Base-by-base conservation (phyloP, 1,140 invertebrate species). In the Diachasmimorpha longicaudata region DNA sequence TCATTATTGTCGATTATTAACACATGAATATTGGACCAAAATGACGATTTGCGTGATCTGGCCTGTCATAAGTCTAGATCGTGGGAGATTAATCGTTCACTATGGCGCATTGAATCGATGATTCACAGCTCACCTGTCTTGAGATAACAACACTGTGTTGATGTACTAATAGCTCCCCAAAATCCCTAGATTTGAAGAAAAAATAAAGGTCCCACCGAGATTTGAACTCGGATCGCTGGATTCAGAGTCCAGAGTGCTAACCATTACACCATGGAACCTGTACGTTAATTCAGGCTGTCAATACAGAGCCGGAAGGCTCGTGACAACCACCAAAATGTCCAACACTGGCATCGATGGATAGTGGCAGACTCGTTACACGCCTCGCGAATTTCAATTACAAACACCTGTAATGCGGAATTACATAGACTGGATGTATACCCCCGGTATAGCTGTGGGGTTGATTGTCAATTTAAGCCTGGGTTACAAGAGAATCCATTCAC, bases 181-280 rank as follows among this genome's bases (percentile, higher is more conserved):
- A 55, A 55, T 55, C 19, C 48, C 48, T n/a, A 19, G n/a, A 9
- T 55, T 55, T 21, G 23, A 63, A 25, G 14, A 23, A 58, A 63
- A 31, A 63, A 63, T 16, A 25, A 25, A 63, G 58, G 55, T 66
- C 55, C 16, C 44, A 88, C 86, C 87, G 89, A 90, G 90, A 91
- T 90, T 91, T 90, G 90, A 91, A 91, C 90, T 91, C 90, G 90
- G 90, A 92, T 92, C 91, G 91, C 91, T 92, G 91, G 91, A 92
- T 92, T 92, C 74, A 71, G 23, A 93, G 92, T 93, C 92, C 93
- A 93, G 92, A 93, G 92, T 86, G 84, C 94, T 95, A 93, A 94
- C 94, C 94, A 94, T 95, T 95, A 95, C 94, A 95, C 94, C 94
- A 95, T 94, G 91, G 93, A 92, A 94, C 93, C 93, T 31, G 9